A percentile compares a stretch with the other conserved stretches of the same genome.
Conservation (phyloP, 2,888 invertebrate genomes). For the Autographa pulchrina region DNA sequence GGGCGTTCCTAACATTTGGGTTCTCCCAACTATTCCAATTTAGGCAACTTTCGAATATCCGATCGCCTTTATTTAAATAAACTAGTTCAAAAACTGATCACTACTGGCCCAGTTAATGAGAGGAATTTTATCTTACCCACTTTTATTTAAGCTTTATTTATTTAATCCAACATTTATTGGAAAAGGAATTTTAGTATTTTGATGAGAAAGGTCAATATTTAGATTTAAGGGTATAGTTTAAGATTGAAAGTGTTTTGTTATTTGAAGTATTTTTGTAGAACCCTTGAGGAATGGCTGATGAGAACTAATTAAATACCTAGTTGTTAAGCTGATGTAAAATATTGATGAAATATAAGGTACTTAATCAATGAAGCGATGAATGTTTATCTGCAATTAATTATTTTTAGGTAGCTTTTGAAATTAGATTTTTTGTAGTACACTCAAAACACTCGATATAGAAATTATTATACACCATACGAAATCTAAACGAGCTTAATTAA, state of each 20-base stretch:
- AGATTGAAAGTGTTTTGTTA: slow-evolving; percentile 3
- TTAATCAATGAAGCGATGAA: too few relatives aligned
- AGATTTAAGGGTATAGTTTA: slow-evolving; percentile 1
- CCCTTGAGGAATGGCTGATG: slow-evolving; percentile 1
- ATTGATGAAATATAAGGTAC: too few relatives aligned
- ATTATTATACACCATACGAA: too few relatives aligned
- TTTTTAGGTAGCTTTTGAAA: too few relatives aligned
- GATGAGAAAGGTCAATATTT: neutral
- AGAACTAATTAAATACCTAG: neutral
- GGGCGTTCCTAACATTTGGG: slow-evolving; percentile 39
- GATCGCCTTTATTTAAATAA: slow-evolving; percentile 56
- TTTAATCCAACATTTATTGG: neutral
- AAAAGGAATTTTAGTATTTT: slow-evolving; percentile 6
- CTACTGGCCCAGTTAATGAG: slow-evolving; percentile 43
- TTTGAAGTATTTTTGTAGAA: neutral
- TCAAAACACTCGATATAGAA: too few relatives aligned
- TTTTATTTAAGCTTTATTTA: slow-evolving; percentile 24
- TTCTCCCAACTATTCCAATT: slow-evolving; percentile 59
- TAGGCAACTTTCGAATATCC: slow-evolving; percentile 55
- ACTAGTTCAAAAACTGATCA: slow-evolving; percentile 56
- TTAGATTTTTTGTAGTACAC: too few relatives aligned
- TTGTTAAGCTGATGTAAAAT: neutral
- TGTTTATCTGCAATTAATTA: too few relatives aligned
- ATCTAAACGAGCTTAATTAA: too few relatives aligned
- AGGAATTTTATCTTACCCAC: slow-evolving; percentile 47